Evolutionary conservation across 2,797 vertebrate species (phyloP), one percentile per base, ranked within the genome.

Genomic region (Lemur catta): DNA sequence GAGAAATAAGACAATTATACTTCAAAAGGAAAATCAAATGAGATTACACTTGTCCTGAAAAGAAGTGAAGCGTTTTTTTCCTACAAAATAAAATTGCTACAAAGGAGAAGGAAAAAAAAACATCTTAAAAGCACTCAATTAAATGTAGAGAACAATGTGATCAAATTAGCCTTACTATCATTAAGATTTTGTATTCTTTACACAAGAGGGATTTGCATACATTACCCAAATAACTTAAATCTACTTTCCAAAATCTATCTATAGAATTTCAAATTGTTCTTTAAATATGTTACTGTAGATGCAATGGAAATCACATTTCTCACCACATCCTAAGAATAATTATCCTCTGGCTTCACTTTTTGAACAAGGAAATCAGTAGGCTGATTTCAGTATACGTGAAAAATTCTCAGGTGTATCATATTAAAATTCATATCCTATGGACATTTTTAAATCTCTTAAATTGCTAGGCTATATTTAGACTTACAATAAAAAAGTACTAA

Each of bases 211-310:
- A 12, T 93, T 84, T 88, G 28, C 78, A 89, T 92, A 82, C 17
- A 79, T 85, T 95, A 84, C 28, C 22, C 61, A 95, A 87, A 92
- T 87, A 94, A 89, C 4, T 94, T 93, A 82, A 95, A 80, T 82
- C n/a, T 92, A 38, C 50, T 65, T 95, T 93, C 84, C 63, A 97
- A 96, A 95, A 74, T 92, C 65, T 87, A 95, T 93, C 61, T 90
- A 75, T 75, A 95, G 63, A 95, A 78, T 92, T 90, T 82, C 61
- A 91, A 91, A 74, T 78, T 92, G 15, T 82, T 87, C 48, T 67
- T 92, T 78, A 96, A 96, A 90, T 93, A 91, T 85, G 20, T 86
- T 46, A 72, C 52, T 84, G 18, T 61, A 75, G 61, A 74, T 88
- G 61, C 43, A 46, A 24, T 50, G 69, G 67, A 92, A 95, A 93